Base-by-base conservation (phyloP, 2,797 vertebrate genomes). In the Lateolabrax maculatus region DNA sequence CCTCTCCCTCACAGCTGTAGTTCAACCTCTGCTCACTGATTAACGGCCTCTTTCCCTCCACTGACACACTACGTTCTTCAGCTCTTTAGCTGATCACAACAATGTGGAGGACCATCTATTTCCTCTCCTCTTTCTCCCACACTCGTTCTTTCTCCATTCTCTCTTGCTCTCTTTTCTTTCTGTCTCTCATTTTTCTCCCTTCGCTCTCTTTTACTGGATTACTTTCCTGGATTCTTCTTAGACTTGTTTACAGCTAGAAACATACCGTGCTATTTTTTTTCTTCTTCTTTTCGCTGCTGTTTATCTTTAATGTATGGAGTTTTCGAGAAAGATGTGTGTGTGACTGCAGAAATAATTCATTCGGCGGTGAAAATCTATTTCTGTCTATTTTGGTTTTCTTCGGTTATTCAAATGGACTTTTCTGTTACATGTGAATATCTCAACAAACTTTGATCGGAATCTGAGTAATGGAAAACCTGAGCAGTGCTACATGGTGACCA, bases 41-140 rank as follows among this genome's bases (percentile, higher is more conserved):
- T 84, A 87, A 93, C 85, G 55, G 89, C 83, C 86, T 75, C 77
- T 55, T 71, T 88, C 80, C 5, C 75, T 65, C 52, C 16, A 3
- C 74, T 92, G 91, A 90, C 91, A 83, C 3, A 12, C 57, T 74
- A 67, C 27, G 80, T 91, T 91, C 86, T 77, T 90, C 25, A 77
- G 88, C 89, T 85, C 87, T 90, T 90, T 90, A 87, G 66, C 83
- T 71, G 53, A 89, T 91, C 90, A 84, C 85, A 82, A 86, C 84
- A 65, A 63, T 71, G 52, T 60, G 51, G 65, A 80, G 27, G 68
- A 77, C 63, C 84, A 92, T 93, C 85, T 66, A 87, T 91, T 90
- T 90, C 85, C 69, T 72, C 53, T 72, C 72, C 70, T 70, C 71
- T 62, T 62, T 44, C 75, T 75, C 75, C 44, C n/a, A 21, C 71